Conservation (phyloP, 2,888 invertebrate genomes). For the Lathronympha strigana region DNA sequence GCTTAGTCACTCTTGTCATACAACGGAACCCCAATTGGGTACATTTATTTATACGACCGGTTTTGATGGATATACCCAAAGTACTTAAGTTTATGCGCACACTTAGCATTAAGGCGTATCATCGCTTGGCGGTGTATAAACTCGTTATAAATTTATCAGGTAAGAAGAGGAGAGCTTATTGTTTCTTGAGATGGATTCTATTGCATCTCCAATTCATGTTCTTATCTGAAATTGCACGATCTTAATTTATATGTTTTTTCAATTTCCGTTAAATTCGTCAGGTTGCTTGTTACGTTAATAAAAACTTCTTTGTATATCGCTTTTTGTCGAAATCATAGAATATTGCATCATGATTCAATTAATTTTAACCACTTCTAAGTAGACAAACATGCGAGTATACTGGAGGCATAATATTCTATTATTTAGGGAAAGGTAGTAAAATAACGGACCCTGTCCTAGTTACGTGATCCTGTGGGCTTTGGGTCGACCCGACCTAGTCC, state of each 20-base stretch:
- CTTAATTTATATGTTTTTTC: neutral
- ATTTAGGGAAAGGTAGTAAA: no score
- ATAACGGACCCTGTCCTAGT: no score
- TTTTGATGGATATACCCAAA: neutral
- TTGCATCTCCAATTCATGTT: neutral
- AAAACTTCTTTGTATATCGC: no score
- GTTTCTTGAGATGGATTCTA: neutral
- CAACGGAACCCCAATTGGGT: neutral
- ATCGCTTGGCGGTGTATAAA: neutral
- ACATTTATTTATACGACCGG: neutral
- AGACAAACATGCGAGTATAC: no score
- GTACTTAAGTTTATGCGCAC: neutral
- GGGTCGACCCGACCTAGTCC: no score
- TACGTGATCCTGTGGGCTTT: no score
- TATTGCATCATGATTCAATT: no score
- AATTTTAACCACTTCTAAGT: no score
- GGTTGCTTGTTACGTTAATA: no score
- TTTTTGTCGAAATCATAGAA: no score
- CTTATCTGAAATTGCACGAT: neutral
- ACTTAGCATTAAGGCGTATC: neutral
- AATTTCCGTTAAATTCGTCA: no score
- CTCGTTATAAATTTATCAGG: neutral
- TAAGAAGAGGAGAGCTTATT: neutral
- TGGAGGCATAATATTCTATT: no score
- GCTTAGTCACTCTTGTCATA: neutral